Conservation (phyloP, 2,888 invertebrate species). For the Pogonocherus hispidulus region DNA sequence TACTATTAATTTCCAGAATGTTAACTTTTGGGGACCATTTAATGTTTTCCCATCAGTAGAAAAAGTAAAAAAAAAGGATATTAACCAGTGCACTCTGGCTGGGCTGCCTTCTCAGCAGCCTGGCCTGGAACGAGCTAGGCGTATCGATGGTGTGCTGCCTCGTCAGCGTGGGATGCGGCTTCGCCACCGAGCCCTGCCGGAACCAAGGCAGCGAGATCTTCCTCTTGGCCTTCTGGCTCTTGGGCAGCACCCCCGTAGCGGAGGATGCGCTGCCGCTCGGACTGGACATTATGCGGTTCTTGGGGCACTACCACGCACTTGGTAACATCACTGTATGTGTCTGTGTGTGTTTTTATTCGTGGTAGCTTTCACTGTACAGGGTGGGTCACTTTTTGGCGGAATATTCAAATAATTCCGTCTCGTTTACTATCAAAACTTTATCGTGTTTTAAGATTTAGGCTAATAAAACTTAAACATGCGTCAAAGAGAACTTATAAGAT, state of each 20-base stretch:
- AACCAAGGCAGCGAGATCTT: conserved; percentile 94
- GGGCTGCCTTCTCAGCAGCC: conserved; percentile 78
- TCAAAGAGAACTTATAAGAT: too few species aligned
- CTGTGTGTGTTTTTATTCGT: background rate
- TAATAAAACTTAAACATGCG: too few species aligned
- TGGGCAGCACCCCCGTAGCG: conserved; percentile 59
- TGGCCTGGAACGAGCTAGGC: conserved; percentile 86
- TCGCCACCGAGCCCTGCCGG: conserved; percentile 83
- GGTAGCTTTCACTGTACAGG: background rate
- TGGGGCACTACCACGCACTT: background rate
- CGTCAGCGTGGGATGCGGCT: conserved; percentile 81
- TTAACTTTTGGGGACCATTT: too few species aligned
- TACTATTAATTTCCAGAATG: too few species aligned
- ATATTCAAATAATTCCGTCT: too few species aligned
- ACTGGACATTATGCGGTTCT: conserved; percentile 13
- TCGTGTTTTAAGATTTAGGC: too few species aligned
- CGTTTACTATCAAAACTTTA: too few species aligned
- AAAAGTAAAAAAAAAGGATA: conserved; percentile 52
- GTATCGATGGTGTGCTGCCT: conserved; percentile 93
- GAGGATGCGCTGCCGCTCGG: conserved; percentile 35
- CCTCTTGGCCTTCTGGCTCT: conserved; percentile 80
- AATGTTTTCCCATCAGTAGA: too few species aligned
- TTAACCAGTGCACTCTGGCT: conserved; percentile 72
- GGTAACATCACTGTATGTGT: background rate
- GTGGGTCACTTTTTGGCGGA: background rate